Conservation (phyloP, 2,888 invertebrate species). For the Ariolimax columbianus region DNA sequence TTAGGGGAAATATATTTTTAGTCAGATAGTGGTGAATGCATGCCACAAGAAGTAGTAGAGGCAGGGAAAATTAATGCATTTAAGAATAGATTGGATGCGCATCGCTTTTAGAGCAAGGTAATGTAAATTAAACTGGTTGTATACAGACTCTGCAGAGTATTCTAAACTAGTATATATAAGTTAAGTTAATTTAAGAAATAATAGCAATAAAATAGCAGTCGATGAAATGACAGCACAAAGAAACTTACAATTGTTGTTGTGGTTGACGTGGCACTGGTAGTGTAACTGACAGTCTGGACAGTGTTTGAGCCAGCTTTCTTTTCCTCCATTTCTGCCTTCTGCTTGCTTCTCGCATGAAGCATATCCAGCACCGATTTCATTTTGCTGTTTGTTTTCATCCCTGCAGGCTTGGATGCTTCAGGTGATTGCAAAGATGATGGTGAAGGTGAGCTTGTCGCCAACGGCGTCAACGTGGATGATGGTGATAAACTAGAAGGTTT, state of each 20-base stretch:
- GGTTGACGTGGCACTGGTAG: conserved; percentile 34
- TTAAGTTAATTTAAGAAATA: too few species aligned
- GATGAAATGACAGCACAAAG: too few species aligned
- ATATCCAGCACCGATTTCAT: conserved; percentile 50
- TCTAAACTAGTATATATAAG: too few species aligned
- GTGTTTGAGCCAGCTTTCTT: conserved; percentile 1
- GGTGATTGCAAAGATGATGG: not conserved
- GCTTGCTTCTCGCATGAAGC: conserved; percentile 47
- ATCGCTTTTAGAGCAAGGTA: too few species aligned
- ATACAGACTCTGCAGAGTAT: too few species aligned
- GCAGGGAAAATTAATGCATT: too few species aligned
- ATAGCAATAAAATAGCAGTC: too few species aligned
- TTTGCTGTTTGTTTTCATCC: conserved; percentile 30
- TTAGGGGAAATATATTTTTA: too few species aligned
- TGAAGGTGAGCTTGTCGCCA: conserved; percentile 7
- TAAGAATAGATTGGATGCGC: too few species aligned
- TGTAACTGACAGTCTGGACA: not conserved
- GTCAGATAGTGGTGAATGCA: too few species aligned
- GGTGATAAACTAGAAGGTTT: conserved; percentile 17
- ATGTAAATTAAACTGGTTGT: too few species aligned
- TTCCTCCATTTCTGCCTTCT: conserved; percentile 44
- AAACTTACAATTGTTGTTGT: conserved; percentile 51
- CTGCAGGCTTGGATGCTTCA: not conserved
- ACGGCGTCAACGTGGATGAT: not conserved
- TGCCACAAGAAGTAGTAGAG: too few species aligned